Conservation (phyloP, 2,113 vertebrate species). For the Podarcis cretensis region DNA sequence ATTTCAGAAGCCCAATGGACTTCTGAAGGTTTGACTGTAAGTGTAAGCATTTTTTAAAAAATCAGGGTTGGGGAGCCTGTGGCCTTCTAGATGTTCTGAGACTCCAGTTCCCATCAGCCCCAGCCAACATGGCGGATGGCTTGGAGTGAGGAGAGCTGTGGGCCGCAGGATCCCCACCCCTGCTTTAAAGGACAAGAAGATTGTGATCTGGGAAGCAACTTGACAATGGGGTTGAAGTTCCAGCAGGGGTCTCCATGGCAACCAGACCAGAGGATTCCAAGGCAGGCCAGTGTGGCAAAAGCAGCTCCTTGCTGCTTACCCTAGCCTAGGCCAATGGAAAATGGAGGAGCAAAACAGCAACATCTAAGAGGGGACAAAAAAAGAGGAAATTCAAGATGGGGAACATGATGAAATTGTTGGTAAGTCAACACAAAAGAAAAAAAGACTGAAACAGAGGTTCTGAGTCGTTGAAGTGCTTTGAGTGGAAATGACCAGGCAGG, state of each 20-base stretch:
- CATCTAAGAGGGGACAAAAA: neutral
- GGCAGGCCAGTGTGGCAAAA: neutral
- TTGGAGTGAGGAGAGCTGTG: neutral
- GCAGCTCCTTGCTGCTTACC: neutral
- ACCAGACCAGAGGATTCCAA: constrained; percentile 4
- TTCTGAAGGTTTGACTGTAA: too few species aligned
- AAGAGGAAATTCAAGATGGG: constrained; percentile 19
- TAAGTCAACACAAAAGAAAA: neutral
- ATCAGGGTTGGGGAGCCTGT: neutral
- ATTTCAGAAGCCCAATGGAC: too few species aligned
- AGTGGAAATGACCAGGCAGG: neutral
- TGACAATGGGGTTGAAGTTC: neutral
- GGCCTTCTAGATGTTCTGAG: neutral
- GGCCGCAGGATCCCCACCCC: neutral
- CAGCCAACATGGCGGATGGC: neutral
- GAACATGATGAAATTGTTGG: constrained; percentile 37
- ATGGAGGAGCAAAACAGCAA: neutral
- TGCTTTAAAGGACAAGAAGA: neutral
- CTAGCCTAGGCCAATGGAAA: neutral
- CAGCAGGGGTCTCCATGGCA: neutral
- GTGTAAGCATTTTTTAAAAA: neutral
- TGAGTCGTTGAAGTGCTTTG: neutral
- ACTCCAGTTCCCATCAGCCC: neutral
- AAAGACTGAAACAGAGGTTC: neutral
- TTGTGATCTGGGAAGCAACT: neutral